Evolutionary conservation across 2,113 vertebrate genomes (phyloP).

Genomic region (Pangasianodon hypophthalmus): DNA sequence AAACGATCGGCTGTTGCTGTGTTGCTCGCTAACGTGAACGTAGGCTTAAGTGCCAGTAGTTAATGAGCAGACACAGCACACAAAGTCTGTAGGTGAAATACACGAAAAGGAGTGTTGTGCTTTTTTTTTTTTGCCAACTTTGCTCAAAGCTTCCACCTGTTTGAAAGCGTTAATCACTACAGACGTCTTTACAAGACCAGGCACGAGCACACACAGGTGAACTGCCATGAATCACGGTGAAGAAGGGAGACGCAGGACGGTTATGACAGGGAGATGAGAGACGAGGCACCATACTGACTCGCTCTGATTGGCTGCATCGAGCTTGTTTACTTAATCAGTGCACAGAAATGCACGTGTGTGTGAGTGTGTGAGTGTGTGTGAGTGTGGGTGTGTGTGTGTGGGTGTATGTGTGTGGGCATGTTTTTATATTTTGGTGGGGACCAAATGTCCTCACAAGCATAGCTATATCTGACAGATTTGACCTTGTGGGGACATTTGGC

Average conservation of each 20-base stretch:
- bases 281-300: no score
- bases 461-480: background rate
- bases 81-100: background rate
- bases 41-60: background rate
- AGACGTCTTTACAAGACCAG: constrained; percentile 63
- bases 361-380: background rate
- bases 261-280: constrained; percentile 34
- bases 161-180: constrained; percentile 56
- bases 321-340: background rate
- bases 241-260: background rate
- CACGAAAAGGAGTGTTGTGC: background rate
- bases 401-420: background rate
- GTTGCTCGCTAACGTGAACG: background rate
- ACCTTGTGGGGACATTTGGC: background rate
- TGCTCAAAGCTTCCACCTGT: constrained; percentile 64
- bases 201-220: constrained; percentile 55
- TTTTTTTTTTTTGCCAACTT: background rate
- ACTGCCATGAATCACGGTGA: constrained; percentile 4
- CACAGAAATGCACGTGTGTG: background rate
- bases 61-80: background rate
- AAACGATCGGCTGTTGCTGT: background rate
- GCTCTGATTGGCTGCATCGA: background rate
- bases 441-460: background rate
- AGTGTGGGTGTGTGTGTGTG: background rate
- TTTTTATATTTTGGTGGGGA: background rate